A percentile compares a stretch with the other conserved stretches of the same genome.
Conservation (phyloP, 2,888 invertebrate species). For the Conchocele bisecta region DNA sequence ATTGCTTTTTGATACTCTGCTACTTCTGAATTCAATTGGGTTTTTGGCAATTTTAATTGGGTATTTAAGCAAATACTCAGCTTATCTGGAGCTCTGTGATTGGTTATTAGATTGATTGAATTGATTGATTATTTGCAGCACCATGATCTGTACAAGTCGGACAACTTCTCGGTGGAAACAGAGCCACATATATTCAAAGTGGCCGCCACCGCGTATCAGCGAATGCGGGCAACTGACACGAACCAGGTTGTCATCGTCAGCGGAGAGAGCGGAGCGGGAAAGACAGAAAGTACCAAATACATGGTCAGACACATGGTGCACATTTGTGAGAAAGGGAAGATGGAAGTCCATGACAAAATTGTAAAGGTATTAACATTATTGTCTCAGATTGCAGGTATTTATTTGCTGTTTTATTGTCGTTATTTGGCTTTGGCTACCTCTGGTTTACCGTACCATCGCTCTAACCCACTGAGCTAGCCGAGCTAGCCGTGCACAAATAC, state of each 20-base stretch:
- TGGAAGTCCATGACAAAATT: conserved; percentile 60
- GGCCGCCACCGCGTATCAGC: conserved; percentile 56
- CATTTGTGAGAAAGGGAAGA: conserved; percentile 57
- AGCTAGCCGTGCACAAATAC: too few species aligned
- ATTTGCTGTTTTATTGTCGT: neutral
- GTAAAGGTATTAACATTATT: conserved; percentile 44
- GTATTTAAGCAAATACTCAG: too few species aligned
- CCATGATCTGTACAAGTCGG: conserved; percentile 52
- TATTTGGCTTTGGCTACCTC: too few species aligned
- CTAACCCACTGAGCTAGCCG: too few species aligned
- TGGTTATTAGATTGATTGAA: too few species aligned
- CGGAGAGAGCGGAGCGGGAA: conserved; percentile 75
- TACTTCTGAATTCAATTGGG: too few species aligned
- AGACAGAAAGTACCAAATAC: conserved; percentile 75
- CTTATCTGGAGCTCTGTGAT: too few species aligned
- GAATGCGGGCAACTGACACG: conserved; percentile 56
- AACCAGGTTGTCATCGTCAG: conserved; percentile 65
- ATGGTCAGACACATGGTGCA: conserved; percentile 64
- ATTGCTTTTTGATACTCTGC: too few species aligned
- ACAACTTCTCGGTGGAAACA: conserved; percentile 24
- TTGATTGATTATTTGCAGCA: conserved; percentile 51
- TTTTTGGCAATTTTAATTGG: too few species aligned
- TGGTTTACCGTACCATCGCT: too few species aligned
- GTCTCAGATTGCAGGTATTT: neutral
- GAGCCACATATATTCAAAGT: conserved; percentile 60